Evolutionary conservation across 53 echinoderm and acorn worm genomes (phyloP), one percentile per base, ranked within the genome.

Genomic region (Henricia sp.): DNA sequence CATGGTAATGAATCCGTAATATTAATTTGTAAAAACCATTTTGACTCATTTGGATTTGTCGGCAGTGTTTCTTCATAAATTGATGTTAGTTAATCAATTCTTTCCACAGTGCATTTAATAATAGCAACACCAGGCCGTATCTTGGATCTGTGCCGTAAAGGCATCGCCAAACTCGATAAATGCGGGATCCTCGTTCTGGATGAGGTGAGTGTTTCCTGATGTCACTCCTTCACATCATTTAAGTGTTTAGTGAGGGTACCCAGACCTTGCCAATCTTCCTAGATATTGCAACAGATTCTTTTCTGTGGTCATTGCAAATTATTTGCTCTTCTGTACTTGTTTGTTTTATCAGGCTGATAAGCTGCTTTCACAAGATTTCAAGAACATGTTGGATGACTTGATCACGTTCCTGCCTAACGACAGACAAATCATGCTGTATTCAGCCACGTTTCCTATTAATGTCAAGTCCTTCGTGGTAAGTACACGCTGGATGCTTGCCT

Each of bases 91-190:
- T 51, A 26, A 8, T 86, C 52, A 33, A 13, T 62, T n/a, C n/a
- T n/a, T n/a, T n/a, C n/a, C n/a, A n/a, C 82, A 97, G 99, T 97
- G 55, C 99, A 97, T 67, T 40, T 97, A 10, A 84, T 97, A 48
- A 91, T 97, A 59, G 95, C 99, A 11, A 97, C 99, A 2, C 99
- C 99, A 26, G 99, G 99, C 42, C 92, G 99, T 58, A 94, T 94
- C 50, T 87, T 97, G 43, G 99, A 97, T 62, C 87, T 97, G 17
- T 94, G 94, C 74, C 90, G 89, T 63, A 94, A 97, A 82, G 86
- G 90, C 67, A 85, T 97, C 57, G 99, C 99, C 34, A 94, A 94
- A 77, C 73, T 94, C 70, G 93, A 92, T 88, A 94, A 97, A 41
- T 97, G 99, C 77, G 94, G 92, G 53, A 90, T 90, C 66, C 86